Conservation (phyloP, 2,113 vertebrate species). For the Jaculus jaculus region DNA sequence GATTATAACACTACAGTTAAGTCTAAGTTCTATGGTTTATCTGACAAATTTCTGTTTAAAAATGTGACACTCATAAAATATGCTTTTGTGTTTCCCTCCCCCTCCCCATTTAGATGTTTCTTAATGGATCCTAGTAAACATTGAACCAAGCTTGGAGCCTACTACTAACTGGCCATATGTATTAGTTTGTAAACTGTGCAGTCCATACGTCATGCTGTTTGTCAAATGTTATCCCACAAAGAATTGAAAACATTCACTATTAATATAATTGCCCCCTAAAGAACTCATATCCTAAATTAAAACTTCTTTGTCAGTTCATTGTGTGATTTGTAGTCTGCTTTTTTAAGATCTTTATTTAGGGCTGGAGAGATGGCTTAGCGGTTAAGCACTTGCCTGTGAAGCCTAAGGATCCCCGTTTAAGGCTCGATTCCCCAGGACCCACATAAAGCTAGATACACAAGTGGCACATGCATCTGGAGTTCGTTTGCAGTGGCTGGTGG, state of each 20-base stretch:
- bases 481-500: too few species aligned
- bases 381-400: too few species aligned
- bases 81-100: constrained; percentile 45
- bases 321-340: not conserved
- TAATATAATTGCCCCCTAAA: not conserved
- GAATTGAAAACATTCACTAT: not conserved
- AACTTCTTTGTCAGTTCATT: not conserved
- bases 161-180: constrained; percentile 29
- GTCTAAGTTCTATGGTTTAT: not conserved
- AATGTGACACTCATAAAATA: not conserved
- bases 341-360: too few species aligned
- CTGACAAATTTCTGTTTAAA: not conserved
- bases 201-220: not conserved
- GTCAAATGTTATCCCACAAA: not conserved
- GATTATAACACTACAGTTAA: not conserved
- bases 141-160: constrained; percentile 9
- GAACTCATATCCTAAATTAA: constrained; percentile 11
- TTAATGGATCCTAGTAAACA: constrained; percentile 62
- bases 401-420: too few species aligned
- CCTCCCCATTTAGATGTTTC: constrained; percentile 77
- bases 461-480: too few species aligned
- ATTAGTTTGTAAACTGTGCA: constrained; percentile 4
- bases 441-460: too few species aligned
- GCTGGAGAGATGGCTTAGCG: too few species aligned
- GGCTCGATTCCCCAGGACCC: too few species aligned